Evolutionary conservation across 92 coral and sea anemone species (phyloP).

Genomic region (Epizoanthus rinbou): DNA sequence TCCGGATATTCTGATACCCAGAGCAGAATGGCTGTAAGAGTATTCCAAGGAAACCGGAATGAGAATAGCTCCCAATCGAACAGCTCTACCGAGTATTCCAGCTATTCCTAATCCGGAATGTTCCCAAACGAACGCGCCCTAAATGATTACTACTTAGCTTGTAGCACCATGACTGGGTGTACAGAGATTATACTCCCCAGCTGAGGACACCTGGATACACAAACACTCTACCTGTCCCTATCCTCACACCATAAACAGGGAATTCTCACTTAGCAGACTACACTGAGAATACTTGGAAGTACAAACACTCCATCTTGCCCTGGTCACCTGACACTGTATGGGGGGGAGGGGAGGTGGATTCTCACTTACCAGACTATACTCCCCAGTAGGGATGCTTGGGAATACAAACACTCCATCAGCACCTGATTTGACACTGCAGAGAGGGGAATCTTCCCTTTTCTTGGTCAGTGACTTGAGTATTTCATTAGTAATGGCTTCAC

Average conservation of each 20-base stretch:
- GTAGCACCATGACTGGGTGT: too few relatives aligned
- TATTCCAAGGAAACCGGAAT: too few relatives aligned
- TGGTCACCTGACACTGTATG: conserved; percentile 59
- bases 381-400: conserved; percentile 95
- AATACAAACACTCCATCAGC: conserved; percentile 87
- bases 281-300: conserved; percentile 83
- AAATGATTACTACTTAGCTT: too few relatives aligned
- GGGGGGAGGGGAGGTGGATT: background rate
- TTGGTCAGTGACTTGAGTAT: conserved; percentile 68
- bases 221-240: conserved; percentile 79
- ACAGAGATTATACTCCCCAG: conserved; percentile 69
- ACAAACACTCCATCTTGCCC: conserved; percentile 77
- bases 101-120: too few relatives aligned
- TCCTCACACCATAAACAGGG: conserved; percentile 53
- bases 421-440: conserved; percentile 88
- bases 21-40: too few relatives aligned
- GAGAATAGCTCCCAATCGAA: too few relatives aligned
- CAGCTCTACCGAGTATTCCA: too few relatives aligned
- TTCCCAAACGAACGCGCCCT: too few relatives aligned
- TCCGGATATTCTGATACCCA: too few relatives aligned
- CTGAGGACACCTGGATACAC: conserved; percentile 78
- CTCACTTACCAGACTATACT: conserved; percentile 78
- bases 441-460: conserved; percentile 73
- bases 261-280: conserved; percentile 62
- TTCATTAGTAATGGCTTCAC: conserved; percentile 74